A percentile compares a stretch with the other conserved stretches of the same genome.
These are phyloP conservation scores for Hedya salicella DNA, from an alignment of 2,888 invertebrate genomes.

Conservation along the genomic window DNA sequence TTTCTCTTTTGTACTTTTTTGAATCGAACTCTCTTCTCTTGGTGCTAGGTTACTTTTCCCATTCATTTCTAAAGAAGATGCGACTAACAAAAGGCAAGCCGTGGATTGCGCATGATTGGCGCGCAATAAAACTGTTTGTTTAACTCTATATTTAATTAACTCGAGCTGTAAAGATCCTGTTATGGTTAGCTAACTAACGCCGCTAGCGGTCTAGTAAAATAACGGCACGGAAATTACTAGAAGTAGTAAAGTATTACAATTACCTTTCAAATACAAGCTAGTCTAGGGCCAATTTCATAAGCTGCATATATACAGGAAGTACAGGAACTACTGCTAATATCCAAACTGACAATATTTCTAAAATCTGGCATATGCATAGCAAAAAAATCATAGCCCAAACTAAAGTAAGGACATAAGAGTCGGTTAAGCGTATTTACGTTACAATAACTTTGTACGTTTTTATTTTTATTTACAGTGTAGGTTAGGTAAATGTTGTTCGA, in stretches of 20 bases:
- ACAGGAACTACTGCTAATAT: too few species aligned
- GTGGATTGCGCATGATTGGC: conserved; percentile 67
- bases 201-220: neutral
- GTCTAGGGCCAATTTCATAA: neutral
- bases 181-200: conserved; percentile 27
- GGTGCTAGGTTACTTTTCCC: neutral
- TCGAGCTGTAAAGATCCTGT: conserved; percentile 51
- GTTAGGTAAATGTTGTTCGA: too few species aligned
- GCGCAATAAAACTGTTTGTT: conserved; percentile 79
- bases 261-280: neutral
- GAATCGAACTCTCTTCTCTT: neutral
- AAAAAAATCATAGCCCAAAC: too few species aligned
- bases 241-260: neutral
- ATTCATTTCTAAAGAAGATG: neutral
- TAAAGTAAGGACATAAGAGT: too few species aligned
- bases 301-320: too few species aligned
- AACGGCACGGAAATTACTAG: neutral
- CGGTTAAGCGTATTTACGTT: too few species aligned
- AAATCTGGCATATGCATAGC: too few species aligned
- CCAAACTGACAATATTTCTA: too few species aligned
- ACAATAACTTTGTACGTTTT: too few species aligned
- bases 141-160: conserved; percentile 69
- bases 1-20: conserved; percentile 1
- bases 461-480: too few species aligned
- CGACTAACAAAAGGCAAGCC: neutral